A percentile compares a stretch with the other conserved stretches of the same genome.
These are phyloP conservation scores for Drosophila triauraria DNA, from an alignment of 1,140 invertebrate species.

Conservation along the genomic window DNA sequence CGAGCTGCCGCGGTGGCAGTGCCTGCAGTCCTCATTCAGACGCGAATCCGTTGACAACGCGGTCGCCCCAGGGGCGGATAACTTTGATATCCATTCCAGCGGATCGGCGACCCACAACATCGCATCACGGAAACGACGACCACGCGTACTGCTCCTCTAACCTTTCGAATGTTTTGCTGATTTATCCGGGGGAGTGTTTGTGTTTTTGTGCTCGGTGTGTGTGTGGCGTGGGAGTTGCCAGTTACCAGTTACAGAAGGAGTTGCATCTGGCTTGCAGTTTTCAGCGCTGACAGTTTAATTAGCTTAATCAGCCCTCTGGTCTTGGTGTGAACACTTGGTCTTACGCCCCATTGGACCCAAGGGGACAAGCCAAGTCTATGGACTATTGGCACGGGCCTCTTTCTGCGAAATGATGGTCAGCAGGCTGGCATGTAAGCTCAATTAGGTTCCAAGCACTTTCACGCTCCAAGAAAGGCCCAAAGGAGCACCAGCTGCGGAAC, in stretches of 20 bases:
- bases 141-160: conserved; percentile 59
- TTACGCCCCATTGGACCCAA: conserved; percentile 46
- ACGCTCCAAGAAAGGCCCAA: conserved; percentile 49
- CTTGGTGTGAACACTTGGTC: conserved; percentile 31
- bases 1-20: conserved; percentile 58
- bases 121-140: conserved; percentile 70
- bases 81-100: conserved; percentile 22
- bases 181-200: conserved; percentile 32
- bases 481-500: conserved; percentile 23
- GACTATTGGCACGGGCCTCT: conserved; percentile 21
- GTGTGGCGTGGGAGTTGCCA: conserved; percentile 10
- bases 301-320: conserved; percentile 10
- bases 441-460: conserved; percentile 72
- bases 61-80: conserved; percentile 47
- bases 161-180: conserved; percentile 28
- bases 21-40: conserved; percentile 73
- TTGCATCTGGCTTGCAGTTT: conserved; percentile 34
- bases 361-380: conserved; percentile 17
- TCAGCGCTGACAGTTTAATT: conserved; percentile 40
- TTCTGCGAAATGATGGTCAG: conserved; percentile 23
- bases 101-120: conserved; percentile 46
- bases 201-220: conserved; percentile 1
- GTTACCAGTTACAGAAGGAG: neutral
- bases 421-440: conserved; percentile 66
- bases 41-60: conserved; percentile 74